Evolutionary conservation across 2,888 invertebrate genomes (phyloP).

Genomic region (Brachypterus glaber): DNA sequence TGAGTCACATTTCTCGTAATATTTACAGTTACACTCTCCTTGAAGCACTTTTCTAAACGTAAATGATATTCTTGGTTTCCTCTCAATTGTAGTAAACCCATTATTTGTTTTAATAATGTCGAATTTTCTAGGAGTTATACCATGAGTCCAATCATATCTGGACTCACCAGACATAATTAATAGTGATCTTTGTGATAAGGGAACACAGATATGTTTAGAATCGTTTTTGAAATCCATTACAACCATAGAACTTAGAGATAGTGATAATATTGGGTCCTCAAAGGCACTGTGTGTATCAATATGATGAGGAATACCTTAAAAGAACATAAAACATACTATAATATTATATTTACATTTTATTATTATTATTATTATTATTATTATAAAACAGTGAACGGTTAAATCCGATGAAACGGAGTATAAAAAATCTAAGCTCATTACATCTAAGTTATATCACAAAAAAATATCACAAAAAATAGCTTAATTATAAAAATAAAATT

Average conservation of each 20-base stretch:
- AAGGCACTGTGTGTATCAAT: conserved; percentile 94
- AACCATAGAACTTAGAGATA: conserved; percentile 73
- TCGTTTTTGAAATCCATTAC: conserved; percentile 82
- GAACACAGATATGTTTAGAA: conserved; percentile 49
- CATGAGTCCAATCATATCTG: conserved; percentile 73
- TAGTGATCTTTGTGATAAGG: conserved; percentile 62
- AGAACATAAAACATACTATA: too few relatives aligned
- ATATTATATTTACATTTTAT: too few relatives aligned
- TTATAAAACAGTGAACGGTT: too few relatives aligned
- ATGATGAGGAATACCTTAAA: conserved; percentile 87
- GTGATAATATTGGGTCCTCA: conserved; percentile 74
- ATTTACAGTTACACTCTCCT: conserved; percentile 55
- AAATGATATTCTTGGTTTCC: conserved; percentile 65
- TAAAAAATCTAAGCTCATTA: too few relatives aligned
- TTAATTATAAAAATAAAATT: too few relatives aligned
- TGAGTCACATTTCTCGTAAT: conserved; percentile 59
- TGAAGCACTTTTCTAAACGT: conserved; percentile 60
- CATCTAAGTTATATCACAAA: too few relatives aligned
- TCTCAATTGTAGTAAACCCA: conserved; percentile 44
- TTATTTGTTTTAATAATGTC: conserved; percentile 57
- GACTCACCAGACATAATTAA: conserved; percentile 68
- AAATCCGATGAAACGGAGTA: too few relatives aligned
- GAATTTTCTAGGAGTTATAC: conserved; percentile 73
- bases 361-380: too few relatives aligned
- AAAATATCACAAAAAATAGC: too few relatives aligned